Conservation (phyloP, 2,888 invertebrate species). For the Coleophora deauratella region DNA sequence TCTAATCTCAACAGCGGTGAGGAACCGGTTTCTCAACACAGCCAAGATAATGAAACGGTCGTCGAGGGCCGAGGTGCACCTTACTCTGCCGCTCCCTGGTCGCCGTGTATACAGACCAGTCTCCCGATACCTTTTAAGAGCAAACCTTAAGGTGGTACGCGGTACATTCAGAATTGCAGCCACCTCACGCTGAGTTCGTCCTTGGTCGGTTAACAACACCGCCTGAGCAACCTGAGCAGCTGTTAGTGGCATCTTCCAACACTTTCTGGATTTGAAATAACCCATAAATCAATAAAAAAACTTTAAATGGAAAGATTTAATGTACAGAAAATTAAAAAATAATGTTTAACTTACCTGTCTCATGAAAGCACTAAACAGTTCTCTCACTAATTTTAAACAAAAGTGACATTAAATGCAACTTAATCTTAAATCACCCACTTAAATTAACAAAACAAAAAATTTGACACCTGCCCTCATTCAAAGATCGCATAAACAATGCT, state of each 20-base stretch:
- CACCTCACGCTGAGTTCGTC: background rate
- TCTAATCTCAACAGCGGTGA: constrained; percentile 3
- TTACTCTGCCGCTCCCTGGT: background rate
- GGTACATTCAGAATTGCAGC: background rate
- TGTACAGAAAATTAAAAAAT: too few relatives aligned
- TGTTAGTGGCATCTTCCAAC: background rate
- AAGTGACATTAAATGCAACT: background rate
- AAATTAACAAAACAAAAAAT: background rate
- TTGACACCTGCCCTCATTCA: background rate
- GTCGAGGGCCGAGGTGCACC: background rate
- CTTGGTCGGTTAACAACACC: too few relatives aligned
- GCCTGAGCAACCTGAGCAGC: background rate
- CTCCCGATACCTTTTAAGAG: background rate
- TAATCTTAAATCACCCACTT: background rate
- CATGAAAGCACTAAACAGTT: too few relatives aligned
- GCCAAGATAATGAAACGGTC: background rate
- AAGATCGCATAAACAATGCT: background rate
- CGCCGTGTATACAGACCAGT: background rate
- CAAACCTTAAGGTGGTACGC: background rate
- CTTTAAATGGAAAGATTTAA: too few relatives aligned
- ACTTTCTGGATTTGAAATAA: background rate
- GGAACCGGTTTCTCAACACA: background rate
- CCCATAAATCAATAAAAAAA: background rate
- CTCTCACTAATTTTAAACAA: too few relatives aligned
- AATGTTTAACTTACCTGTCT: too few relatives aligned